Evolutionary conservation across 2,888 invertebrate genomes (phyloP), one percentile per base, ranked within the genome.

Genomic region (Toxonevra muliebris): DNA sequence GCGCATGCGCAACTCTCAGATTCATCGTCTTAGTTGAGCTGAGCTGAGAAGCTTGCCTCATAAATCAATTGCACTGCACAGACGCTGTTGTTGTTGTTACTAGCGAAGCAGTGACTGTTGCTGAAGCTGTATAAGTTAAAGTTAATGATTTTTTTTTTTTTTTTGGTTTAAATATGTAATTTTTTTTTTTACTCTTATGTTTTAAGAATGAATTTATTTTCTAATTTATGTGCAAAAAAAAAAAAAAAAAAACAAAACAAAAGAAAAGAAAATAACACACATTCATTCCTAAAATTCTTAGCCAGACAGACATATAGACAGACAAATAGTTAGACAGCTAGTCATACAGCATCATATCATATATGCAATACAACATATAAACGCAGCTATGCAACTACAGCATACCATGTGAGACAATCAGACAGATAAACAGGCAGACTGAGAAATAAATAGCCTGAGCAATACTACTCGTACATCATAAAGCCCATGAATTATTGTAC

Each of bases 401-500:
- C 48, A 48, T 4, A 13, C 48, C 5, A 30, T 4, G 11, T 10
- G n/a, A 48, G 48, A 13, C 10, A 13, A 48, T n/a, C 48, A 48
- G 48, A 48, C 48, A 48, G 11, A 7, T 10, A 48, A 11, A 48
- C 48, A 11, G 11, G 11, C 48, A 48, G 48, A 48, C 48, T n/a
- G 10, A 13, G n/a, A 48, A 48, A 48, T 48, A 48, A 48, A 48
- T 7, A 48, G 15, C 48, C 48, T 30, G 30, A 30, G 30, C 7
- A 4, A 4, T 30, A 30, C 30, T 30, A 30, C 30, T 13, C 48
- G 48, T 48, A 15, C 48, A 48, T 48, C 11, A 48, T 48, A 48
- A 48, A 48, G 48, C 48, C 30, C 40, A 42, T 58, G 55, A 68
- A 19, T 68, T 64, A 68, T 64, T 68, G 68, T 63, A 68, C 45